These are phyloP conservation scores for Folsomia candida DNA, from an alignment of 2,888 invertebrate species.

Conservation along the genomic window DNA sequence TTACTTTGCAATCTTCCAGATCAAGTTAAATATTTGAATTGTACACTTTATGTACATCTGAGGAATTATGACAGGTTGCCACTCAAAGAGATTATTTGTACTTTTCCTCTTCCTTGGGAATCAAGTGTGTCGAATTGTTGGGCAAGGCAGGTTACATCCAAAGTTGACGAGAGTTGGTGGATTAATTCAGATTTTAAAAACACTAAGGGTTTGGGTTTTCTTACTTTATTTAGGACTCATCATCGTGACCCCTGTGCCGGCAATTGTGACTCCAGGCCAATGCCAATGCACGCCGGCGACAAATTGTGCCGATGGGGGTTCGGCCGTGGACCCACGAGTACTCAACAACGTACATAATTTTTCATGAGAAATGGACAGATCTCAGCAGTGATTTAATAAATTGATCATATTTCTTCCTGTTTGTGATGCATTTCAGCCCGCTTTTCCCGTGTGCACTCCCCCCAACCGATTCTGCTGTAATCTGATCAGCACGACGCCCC, in stretches of 20 bases:
- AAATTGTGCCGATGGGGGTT: slow-evolving; percentile 33
- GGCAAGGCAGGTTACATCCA: neutral
- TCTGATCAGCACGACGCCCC: slow-evolving; percentile 22
- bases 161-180: too few species aligned
- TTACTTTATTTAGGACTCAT: neutral
- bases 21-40: too few species aligned
- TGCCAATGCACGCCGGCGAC: slow-evolving; percentile 29
- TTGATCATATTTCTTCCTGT: too few species aligned
- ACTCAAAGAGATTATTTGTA: too few species aligned
- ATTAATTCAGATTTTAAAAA: neutral
- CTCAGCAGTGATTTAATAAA: neutral
- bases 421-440: slow-evolving; percentile 19
- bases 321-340: slow-evolving; percentile 31
- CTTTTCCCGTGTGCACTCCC: slow-evolving; percentile 15
- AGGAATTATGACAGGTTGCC: too few species aligned
- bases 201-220: neutral
- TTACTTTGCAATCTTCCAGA: too few species aligned
- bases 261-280: neutral
- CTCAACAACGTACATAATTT: slow-evolving; percentile 26
- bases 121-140: neutral
- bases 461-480: slow-evolving; percentile 36
- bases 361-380: neutral
- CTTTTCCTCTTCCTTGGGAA: neutral
- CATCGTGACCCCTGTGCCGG: neutral
- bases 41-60: too few species aligned